These are phyloP conservation scores for Aphidius ervi DNA, from an alignment of 1,140 invertebrate species.

Conservation along the genomic window DNA sequence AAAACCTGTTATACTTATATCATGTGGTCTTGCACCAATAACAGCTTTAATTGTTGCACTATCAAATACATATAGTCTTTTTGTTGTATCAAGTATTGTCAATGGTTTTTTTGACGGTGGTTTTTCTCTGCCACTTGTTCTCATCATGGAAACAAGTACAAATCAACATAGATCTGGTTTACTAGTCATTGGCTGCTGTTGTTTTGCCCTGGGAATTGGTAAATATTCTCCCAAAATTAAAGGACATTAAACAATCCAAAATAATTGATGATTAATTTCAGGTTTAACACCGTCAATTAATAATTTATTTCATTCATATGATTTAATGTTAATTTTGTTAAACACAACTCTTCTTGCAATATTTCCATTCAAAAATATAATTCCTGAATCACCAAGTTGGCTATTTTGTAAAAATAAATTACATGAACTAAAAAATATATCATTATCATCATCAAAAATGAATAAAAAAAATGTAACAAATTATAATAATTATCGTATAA, in stretches of 20 bases:
- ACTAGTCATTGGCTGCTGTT: slow-evolving; percentile 18
- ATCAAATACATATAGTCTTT: slow-evolving; percentile 16
- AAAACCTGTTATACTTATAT: slow-evolving; percentile 23
- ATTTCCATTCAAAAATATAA: slow-evolving; percentile 19
- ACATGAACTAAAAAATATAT: slow-evolving; percentile 9
- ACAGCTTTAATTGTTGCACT: slow-evolving; percentile 17
- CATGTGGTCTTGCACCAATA: slow-evolving; percentile 23
- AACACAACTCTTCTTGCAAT: slow-evolving; percentile 15
- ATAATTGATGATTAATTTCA: slow-evolving; percentile 3
- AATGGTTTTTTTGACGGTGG: slow-evolving; percentile 28
- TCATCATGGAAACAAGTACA: slow-evolving; percentile 24
- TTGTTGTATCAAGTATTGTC: slow-evolving; percentile 17
- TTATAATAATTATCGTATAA: slow-evolving; percentile 7
- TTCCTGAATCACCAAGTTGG: slow-evolving; percentile 25
- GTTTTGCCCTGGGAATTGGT: slow-evolving; percentile 25
- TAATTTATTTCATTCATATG: slow-evolving; percentile 20
- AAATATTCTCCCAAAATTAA: not conserved
- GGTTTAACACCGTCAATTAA: slow-evolving; percentile 22
- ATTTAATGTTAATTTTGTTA: slow-evolving; percentile 22
- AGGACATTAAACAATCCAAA: not conserved
- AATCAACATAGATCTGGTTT: slow-evolving; percentile 22
- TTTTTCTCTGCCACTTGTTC: slow-evolving; percentile 20
- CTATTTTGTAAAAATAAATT: slow-evolving; percentile 21
- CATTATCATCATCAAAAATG: slow-evolving; percentile 14
- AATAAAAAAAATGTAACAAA: slow-evolving; percentile 10